Evolutionary conservation across 2,888 invertebrate species (phyloP), one percentile per base, ranked within the genome.

Genomic region (Philonicus albiceps): DNA sequence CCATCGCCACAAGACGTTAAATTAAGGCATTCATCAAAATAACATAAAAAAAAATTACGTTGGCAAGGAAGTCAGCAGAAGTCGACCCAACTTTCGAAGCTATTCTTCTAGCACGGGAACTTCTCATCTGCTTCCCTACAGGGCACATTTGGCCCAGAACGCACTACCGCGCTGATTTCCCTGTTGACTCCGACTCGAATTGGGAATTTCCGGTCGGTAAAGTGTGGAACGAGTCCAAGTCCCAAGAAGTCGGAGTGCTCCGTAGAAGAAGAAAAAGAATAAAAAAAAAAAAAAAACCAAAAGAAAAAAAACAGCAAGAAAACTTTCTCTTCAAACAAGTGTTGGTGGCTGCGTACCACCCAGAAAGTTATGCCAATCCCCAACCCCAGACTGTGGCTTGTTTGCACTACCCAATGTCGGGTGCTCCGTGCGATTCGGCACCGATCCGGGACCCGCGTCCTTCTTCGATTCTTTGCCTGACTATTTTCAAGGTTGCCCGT

Each of bases 261-360:
- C 80, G 3, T 31, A 83, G 83, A 64, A 83, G 64, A 40, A 83
- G 40, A 43, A 37, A 34, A 83, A 53, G 31, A 55, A 22, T 13
- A 49, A 53, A 43, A 75, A 31, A 75, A 11, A 6, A 31, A 31
- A 31, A 31, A 31, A 31, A 31, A 31, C 2, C 31, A n/a, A n/a
- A n/a, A 37, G 11, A 1, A 37, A 2, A 11, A 37, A 37, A 37
- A 43, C 16, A 43, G 22, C 22, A 40, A 16, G 19, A 83, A 78
- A 40, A 27, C 34, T 76, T 49, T 31, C 37, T 64, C 83, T 2
- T 19, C 19, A 37, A 72, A 83, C 83, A 83, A 83, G 83, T 83
- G 83, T 83, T 72, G 64, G 83, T 72, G 83, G 83, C 55, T 72
- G 49, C 80, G 76, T 76, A 40, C 64, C 37, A 80, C 30, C 53